These are phyloP conservation scores for Centroberyx gerrardi DNA, from an alignment of 2,797 vertebrate species.

Conservation along the genomic window DNA sequence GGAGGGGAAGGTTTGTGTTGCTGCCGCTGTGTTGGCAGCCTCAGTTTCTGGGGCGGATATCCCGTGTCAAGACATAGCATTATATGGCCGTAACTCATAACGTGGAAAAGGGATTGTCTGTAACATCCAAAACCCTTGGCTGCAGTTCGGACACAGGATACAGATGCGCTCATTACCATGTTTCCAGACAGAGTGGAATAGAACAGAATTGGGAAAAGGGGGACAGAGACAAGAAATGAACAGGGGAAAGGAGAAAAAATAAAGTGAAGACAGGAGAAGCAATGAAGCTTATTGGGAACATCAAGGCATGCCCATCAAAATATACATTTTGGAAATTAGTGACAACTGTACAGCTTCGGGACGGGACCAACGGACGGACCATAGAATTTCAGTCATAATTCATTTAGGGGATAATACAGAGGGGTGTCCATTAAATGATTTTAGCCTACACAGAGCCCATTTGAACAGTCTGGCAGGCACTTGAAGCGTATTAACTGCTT, in stretches of 20 bases:
- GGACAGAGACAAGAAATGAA: not conserved
- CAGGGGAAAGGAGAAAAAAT: not conserved
- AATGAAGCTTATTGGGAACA: not conserved
- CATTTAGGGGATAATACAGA: not conserved
- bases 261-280: not conserved
- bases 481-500: too few relatives aligned
- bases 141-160: constrained; percentile 3
- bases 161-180: not conserved
- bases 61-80: not conserved
- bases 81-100: constrained; percentile 12
- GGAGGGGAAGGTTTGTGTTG: not conserved
- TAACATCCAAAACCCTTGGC: constrained; percentile 3
- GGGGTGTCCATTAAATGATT: not conserved
- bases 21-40: constrained; percentile 6
- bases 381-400: not conserved
- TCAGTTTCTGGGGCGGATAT: not conserved
- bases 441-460: not conserved
- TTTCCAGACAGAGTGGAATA: not conserved
- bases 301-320: not conserved
- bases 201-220: not conserved
- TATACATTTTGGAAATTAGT: not conserved
- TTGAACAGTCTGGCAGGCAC: too few relatives aligned
- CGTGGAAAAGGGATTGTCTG: constrained; percentile 17
- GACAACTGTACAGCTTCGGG: not conserved
- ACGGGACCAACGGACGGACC: not conserved